phyloP scores from a whole-genome alignment of 2,888 invertebrate genomes.

The Xanthostigma xanthostigma region DNA sequence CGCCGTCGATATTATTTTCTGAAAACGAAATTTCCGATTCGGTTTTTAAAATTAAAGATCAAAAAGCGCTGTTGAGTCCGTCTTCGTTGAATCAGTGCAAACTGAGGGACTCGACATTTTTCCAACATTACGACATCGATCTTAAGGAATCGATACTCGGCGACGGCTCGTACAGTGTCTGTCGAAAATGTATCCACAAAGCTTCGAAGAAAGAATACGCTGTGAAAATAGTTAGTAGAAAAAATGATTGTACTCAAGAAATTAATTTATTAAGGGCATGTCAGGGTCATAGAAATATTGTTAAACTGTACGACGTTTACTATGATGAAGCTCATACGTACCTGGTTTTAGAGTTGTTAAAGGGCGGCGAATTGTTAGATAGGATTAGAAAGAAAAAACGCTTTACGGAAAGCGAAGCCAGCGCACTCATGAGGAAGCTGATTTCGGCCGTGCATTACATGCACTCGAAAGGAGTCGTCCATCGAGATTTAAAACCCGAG shows the following conservation, averaged over 20 bases:
- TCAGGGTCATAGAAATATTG: slow-evolving; percentile 80
- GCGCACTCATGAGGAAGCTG: slow-evolving; percentile 66
- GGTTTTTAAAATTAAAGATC: slow-evolving; percentile 43
- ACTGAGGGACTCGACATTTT: slow-evolving; percentile 59
- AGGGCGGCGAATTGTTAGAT: slow-evolving; percentile 68
- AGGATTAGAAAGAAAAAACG: slow-evolving; percentile 46
- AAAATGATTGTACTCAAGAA: slow-evolving; percentile 55
- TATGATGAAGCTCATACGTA: slow-evolving; percentile 77
- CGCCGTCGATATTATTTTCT: slow-evolving; percentile 77
- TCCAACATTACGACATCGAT: slow-evolving; percentile 67
- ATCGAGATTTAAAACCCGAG: slow-evolving; percentile 91
- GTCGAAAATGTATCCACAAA: slow-evolving; percentile 62
- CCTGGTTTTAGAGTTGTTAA: slow-evolving; percentile 73
- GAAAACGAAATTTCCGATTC: slow-evolving; percentile 64
- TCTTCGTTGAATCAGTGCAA: slow-evolving; percentile 20
- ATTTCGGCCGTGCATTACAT: slow-evolving; percentile 73
- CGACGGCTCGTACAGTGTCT: slow-evolving; percentile 81
- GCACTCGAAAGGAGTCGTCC: slow-evolving; percentile 73
- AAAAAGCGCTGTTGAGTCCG: slow-evolving; percentile 20
- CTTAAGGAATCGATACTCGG: slow-evolving; percentile 56
- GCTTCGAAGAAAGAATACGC: slow-evolving; percentile 63
- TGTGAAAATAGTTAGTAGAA: slow-evolving; percentile 69
- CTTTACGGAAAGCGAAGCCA: slow-evolving; percentile 65
- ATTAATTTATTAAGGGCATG: slow-evolving; percentile 64
- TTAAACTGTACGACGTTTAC: slow-evolving; percentile 68